phyloP scores from a whole-genome alignment of 1,140 invertebrate species.

The silkworm (Bombyx mori) region ASM3026992v2 NC_085131.1:6862501-6863000 shows the following conservation, averaged over 20 bases:
- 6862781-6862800: slow-evolving; percentile 54
- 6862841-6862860: slow-evolving; percentile 69
- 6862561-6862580: slow-evolving; percentile 58
- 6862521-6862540: slow-evolving; percentile 57
- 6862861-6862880: slow-evolving; percentile 64
- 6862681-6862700: slow-evolving; percentile 61
- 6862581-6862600: slow-evolving; percentile 69
- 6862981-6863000: slow-evolving; percentile 58
- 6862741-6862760: slow-evolving; percentile 22
- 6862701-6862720: slow-evolving; percentile 26
- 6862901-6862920: slow-evolving; percentile 88
- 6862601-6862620: slow-evolving; percentile 71
- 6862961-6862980: slow-evolving; percentile 83
- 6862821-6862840: slow-evolving; percentile 68
- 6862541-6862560: slow-evolving; percentile 60
- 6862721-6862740: slow-evolving; percentile 9
- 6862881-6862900: slow-evolving; percentile 85
- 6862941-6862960: slow-evolving; percentile 84
- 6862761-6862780: slow-evolving; percentile 55
- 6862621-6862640: slow-evolving; percentile 63
- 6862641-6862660: slow-evolving; percentile 70
- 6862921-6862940: slow-evolving; percentile 92
- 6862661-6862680: slow-evolving; percentile 65
- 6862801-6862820: slow-evolving; percentile 65
- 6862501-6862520: slow-evolving; percentile 71